A percentile compares a stretch with the other conserved stretches of the same genome.
Evolutionary conservation across 2,797 vertebrate species (phyloP).

Genomic region (Meriones psammophilus): DNA sequence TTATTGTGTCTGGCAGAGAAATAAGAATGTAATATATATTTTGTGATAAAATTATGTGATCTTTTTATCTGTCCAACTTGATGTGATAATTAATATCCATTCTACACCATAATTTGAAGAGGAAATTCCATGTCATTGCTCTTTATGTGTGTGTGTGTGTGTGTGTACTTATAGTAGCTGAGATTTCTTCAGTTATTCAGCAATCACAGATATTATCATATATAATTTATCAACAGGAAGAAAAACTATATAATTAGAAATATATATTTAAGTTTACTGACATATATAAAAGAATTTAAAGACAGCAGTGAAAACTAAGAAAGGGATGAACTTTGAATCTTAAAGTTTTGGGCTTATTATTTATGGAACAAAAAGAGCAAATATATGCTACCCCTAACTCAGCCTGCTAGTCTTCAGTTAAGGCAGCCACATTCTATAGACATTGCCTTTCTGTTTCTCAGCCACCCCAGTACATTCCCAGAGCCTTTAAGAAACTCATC

Average conservation of each 20-base stretch:
- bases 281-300: constrained; percentile 1
- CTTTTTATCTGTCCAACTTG: not conserved
- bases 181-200: constrained; percentile 23
- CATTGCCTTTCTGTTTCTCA: not conserved
- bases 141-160: not conserved
- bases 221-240: not conserved
- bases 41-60: not conserved
- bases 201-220: not conserved
- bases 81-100: constrained; percentile 44
- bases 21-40: not conserved
- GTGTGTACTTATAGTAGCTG: not conserved
- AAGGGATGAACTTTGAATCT: not conserved
- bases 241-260: not conserved
- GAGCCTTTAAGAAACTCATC: not conserved
- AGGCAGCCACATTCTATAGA: not conserved
- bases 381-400: not conserved
- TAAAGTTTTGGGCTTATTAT: not conserved
- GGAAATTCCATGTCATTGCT: not conserved
- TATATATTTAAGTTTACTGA: not conserved
- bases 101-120: not conserved
- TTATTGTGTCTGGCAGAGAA: constrained; percentile 31
- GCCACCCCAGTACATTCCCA: not conserved
- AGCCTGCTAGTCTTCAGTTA: not conserved
- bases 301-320: not conserved
- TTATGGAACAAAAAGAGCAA: not conserved